Conservation (phyloP, 2,113 vertebrate genomes). For the Cisticola juncidis region DNA sequence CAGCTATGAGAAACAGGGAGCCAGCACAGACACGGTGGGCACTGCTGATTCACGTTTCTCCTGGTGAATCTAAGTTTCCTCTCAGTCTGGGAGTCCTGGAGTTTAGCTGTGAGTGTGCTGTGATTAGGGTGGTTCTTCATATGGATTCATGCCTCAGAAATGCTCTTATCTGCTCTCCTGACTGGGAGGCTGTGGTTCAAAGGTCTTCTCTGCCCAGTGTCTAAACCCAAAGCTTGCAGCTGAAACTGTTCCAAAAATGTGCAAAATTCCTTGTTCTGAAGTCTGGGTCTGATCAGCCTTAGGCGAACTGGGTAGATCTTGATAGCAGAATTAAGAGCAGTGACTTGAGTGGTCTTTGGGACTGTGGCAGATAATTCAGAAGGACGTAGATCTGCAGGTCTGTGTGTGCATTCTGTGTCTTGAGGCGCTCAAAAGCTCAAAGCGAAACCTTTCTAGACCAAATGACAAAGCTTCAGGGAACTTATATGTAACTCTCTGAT, state of each 20-base stretch:
- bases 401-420: neutral
- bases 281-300: neutral
- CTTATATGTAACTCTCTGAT: neutral
- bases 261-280: neutral
- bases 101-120: neutral
- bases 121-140: neutral
- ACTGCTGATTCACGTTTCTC: neutral
- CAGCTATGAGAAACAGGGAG: neutral
- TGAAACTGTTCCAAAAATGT: neutral
- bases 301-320: neutral
- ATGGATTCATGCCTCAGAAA: neutral
- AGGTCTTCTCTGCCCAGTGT: neutral
- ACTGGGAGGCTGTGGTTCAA: neutral
- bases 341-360: neutral
- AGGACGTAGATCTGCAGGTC: neutral
- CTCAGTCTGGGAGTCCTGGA: neutral
- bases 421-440: neutral
- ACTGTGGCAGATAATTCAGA: neutral
- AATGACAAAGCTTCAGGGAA: neutral
- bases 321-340: neutral
- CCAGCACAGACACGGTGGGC: neutral
- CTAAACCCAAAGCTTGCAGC: neutral
- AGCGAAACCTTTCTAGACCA: neutral
- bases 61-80: neutral
- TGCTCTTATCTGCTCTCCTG: neutral